Base-by-base conservation (phyloP, 1,140 invertebrate genomes). In the Eriocheir sinensis region DNA sequence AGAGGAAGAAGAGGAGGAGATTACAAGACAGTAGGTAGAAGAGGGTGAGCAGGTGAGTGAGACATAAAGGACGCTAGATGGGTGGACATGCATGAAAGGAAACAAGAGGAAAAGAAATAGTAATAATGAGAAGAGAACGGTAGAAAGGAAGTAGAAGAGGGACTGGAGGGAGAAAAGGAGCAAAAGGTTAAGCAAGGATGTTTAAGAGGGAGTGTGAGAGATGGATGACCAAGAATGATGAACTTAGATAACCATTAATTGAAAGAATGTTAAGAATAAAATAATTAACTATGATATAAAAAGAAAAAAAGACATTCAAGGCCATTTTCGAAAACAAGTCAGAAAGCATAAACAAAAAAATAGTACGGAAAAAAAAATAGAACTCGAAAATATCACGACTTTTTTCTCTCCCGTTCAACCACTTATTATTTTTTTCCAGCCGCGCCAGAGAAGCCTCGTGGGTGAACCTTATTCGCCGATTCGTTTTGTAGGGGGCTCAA, bases 401-500 rank as follows among this genome's bases (percentile, higher is more conserved):
- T 15, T 15, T 72, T 27, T 72, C 27, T 72, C n/a, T 48, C n/a
- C 60, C 3, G 60, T 72, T 3, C 21, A 72, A 72, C 27, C 21
- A n/a, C 27, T n/a, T 72, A 27, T 72, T 72, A 72, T 72, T 72
- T 72, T 72, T n/a, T n/a, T 72, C 3, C 60, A n/a, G 60, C 60
- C 27, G 21, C 60, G 27, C 60, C 60, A 12, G n/a, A 1, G 60
- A 72, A 72, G 27, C 0, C n/a, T n/a, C n/a, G n/a, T n/a, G n/a
- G n/a, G 8, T 12, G n/a, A 72, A n/a, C 0, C 27, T 72, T 72
- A 72, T 72, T 72, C 21, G 60, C 12, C 60, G 27, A 72, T 2
- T n/a, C n/a, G 60, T 72, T 72, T 72, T n/a, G 60, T n/a, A 72
- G 60, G 60, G 27, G 60, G n/a, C n/a, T 72, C 60, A 72, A n/a